phyloP scores from a whole-genome alignment of 2,888 invertebrate species.

The Gibbula magus region DNA sequence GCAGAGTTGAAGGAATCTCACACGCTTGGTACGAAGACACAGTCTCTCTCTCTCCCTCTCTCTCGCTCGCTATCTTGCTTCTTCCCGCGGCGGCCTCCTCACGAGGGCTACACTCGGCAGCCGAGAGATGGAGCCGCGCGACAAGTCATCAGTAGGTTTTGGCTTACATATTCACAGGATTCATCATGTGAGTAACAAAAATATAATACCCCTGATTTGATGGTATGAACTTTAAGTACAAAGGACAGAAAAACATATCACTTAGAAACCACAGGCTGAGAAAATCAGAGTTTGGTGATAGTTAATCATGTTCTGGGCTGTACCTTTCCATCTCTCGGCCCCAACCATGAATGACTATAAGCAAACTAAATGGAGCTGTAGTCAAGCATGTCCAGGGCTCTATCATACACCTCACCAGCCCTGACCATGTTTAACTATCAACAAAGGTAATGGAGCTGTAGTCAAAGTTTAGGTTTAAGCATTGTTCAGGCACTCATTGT shows the following conservation, averaged over 20 bases:
- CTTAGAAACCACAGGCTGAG: conserved; percentile 17
- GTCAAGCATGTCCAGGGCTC: too few relatives aligned
- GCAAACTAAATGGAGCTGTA: too few relatives aligned
- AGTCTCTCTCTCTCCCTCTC: background rate
- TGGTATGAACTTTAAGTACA: conserved; percentile 25
- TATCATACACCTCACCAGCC: too few relatives aligned
- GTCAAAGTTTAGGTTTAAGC: background rate
- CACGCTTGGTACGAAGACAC: conserved; percentile 27
- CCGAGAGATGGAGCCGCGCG: background rate
- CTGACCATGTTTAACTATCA: too few relatives aligned
- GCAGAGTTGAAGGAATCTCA: conserved; percentile 29
- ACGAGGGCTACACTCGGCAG: too few relatives aligned
- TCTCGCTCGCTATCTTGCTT: too few relatives aligned
- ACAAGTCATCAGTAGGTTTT: background rate
- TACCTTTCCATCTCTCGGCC: too few relatives aligned
- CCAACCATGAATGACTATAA: too few relatives aligned
- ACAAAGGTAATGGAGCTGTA: background rate
- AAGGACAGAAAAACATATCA: background rate
- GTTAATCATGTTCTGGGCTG: too few relatives aligned
- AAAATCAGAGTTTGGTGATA: background rate
- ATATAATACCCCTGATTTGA: conserved; percentile 29
- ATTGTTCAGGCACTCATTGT: background rate
- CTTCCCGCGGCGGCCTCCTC: too few relatives aligned
- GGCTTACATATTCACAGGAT: conserved; percentile 15
- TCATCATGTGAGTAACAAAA: conserved; percentile 21